These are phyloP conservation scores for Tachysurus fulvidraco DNA, from an alignment of 2,113 vertebrate genomes.

Conservation along the genomic window DNA sequence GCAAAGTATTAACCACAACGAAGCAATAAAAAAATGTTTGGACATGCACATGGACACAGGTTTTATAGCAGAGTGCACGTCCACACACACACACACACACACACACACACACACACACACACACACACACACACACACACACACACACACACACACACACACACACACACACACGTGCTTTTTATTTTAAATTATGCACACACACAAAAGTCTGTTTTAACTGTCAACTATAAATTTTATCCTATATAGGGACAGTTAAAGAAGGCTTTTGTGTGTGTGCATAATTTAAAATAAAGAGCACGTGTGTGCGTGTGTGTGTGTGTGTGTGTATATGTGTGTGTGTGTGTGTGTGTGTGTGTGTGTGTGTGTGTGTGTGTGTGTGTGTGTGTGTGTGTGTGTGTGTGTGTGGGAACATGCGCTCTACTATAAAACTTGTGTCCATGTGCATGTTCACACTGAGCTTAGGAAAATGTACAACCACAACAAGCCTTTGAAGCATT, in stretches of 20 bases:
- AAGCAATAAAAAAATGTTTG: neutral
- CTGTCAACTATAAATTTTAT: neutral
- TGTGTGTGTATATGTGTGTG: neutral
- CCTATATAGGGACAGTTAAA: neutral
- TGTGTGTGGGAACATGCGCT: neutral
- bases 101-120: no score
- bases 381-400: neutral
- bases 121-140: no score
- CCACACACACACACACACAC: neutral
- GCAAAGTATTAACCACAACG: neutral
- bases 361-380: neutral
- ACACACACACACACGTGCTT: no score
- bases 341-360: neutral
- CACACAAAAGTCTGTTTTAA: neutral
- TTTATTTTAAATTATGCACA: no score
- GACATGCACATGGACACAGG: neutral
- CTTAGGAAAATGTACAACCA: neutral
- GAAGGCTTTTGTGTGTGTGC: neutral
- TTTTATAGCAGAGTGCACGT: neutral
- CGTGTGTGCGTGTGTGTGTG: neutral
- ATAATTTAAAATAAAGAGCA: no score
- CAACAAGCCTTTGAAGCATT: neutral
- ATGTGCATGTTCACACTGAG: neutral
- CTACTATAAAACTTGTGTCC: neutral
- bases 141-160: no score